These are phyloP conservation scores for Scarus forsteni DNA, from an alignment of 2,797 vertebrate species.

Conservation along the genomic window DNA sequence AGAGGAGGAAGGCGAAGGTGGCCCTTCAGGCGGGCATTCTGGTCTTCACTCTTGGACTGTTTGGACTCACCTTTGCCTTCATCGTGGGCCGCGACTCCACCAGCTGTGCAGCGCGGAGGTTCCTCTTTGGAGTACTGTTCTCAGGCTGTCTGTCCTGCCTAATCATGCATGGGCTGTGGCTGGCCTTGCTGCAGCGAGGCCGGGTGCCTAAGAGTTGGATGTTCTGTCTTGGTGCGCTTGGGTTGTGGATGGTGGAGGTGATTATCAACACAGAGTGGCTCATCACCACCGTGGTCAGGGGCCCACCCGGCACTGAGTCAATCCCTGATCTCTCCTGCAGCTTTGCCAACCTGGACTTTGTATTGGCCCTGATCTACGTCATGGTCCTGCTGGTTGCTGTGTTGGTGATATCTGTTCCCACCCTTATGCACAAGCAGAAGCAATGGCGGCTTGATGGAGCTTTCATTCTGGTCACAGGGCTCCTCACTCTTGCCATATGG, in stretches of 20 bases:
- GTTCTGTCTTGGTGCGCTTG: conserved; percentile 84
- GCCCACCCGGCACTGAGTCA: accelerated
- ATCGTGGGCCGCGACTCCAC: conserved; percentile 87
- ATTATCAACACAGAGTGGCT: conserved; percentile 96
- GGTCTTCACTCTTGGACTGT: conserved; percentile 90
- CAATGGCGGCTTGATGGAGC: conserved; percentile 85
- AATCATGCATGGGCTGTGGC: conserved; percentile 87
- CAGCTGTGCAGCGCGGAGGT: conserved; percentile 89
- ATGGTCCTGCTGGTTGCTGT: conserved; percentile 88
- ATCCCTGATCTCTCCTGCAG: conserved; percentile 74
- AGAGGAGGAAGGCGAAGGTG: conserved; percentile 86
- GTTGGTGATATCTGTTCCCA: conserved; percentile 78
- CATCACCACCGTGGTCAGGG: conserved; percentile 85
- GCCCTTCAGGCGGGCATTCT: conserved; percentile 89
- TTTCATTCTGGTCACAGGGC: conserved; percentile 87
- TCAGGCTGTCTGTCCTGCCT: conserved; percentile 91
- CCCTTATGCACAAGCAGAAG: conserved; percentile 84
- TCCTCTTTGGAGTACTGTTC: conserved; percentile 93
- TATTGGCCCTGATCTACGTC: conserved; percentile 91
- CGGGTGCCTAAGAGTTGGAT: conserved; percentile 84
- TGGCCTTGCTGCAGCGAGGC: conserved; percentile 84
- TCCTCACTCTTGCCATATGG: conserved; percentile 89
- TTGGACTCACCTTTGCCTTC: conserved; percentile 92
- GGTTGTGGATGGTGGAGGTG: conserved; percentile 89
- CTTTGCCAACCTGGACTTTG: conserved; percentile 89